Evolutionary conservation across 2,797 vertebrate genomes (phyloP).

Genomic region (Aldrovandia affinis): DNA sequence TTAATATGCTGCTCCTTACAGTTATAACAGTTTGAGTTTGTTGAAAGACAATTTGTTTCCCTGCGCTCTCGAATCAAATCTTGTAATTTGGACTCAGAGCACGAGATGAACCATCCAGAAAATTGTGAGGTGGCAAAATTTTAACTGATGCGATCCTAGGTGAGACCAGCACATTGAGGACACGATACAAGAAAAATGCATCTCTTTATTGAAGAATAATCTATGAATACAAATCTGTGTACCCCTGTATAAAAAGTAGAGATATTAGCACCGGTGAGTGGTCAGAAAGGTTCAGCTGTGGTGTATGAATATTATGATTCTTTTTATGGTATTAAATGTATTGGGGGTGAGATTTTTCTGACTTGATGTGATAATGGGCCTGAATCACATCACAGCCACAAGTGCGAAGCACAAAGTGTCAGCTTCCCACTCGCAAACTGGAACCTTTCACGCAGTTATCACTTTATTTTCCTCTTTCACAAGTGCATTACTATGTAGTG

Average conservation of each 20-base stretch:
- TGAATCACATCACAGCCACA: constrained; percentile 56
- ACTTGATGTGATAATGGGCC: constrained; percentile 70
- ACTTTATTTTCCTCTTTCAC: constrained; percentile 46
- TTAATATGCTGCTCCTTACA: not conserved
- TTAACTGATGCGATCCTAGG: not conserved
- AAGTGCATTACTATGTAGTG: constrained; percentile 50
- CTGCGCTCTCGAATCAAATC: not conserved
- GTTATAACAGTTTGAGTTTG: not conserved
- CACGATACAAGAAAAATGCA: not conserved
- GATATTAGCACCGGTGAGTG: not conserved
- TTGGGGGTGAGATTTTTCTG: constrained; percentile 53
- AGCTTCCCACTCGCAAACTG: constrained; percentile 66
- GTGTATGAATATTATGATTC: not conserved
- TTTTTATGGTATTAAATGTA: constrained; percentile 53
- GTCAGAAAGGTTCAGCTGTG: not conserved
- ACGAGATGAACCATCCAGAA: not conserved
- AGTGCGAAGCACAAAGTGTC: constrained; percentile 72
- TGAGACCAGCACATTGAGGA: not conserved
- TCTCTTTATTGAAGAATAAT: not conserved
- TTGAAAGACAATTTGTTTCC: not conserved
- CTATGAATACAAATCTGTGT: not conserved
- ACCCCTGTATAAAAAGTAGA: not conserved
- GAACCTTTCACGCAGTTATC: constrained; percentile 54
- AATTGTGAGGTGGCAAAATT: not conserved
- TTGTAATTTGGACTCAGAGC: no score